phyloP scores from a whole-genome alignment of 2,113 vertebrate genomes.

The Leucoraja erinaceus region DNA sequence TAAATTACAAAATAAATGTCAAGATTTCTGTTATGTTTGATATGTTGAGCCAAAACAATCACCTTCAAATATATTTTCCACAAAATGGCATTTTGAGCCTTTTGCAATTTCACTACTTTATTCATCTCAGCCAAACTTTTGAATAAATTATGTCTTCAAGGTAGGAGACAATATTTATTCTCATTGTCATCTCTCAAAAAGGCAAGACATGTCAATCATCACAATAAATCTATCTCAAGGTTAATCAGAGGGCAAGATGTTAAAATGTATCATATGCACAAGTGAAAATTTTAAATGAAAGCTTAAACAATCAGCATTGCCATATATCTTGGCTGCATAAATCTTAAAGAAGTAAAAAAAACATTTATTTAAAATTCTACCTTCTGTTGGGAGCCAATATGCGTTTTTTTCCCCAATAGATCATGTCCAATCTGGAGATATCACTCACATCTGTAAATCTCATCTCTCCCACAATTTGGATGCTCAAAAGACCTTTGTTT shows the following conservation, averaged over 20 bases:
- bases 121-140: not conserved
- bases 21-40: not conserved
- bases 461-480: not conserved
- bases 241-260: not conserved
- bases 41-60: not conserved
- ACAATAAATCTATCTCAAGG: not conserved
- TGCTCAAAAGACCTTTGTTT: not conserved
- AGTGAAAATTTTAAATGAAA: not conserved
- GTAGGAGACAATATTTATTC: constrained; percentile 17
- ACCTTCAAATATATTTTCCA: not conserved
- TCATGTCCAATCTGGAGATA: not conserved
- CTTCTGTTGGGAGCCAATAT: not conserved
- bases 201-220: constrained; percentile 3
- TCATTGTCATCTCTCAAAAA: not conserved
- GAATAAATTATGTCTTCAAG: constrained; percentile 2
- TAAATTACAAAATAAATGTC: not conserved
- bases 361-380: not conserved
- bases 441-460: not conserved
- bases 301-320: not conserved
- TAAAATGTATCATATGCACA: not conserved
- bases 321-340: not conserved
- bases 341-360: not conserved
- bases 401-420: not conserved
- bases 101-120: not conserved
- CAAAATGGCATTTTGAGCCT: not conserved